Conservation (phyloP, 2,888 invertebrate genomes). For the Ommatoiulus sabulosus region DNA sequence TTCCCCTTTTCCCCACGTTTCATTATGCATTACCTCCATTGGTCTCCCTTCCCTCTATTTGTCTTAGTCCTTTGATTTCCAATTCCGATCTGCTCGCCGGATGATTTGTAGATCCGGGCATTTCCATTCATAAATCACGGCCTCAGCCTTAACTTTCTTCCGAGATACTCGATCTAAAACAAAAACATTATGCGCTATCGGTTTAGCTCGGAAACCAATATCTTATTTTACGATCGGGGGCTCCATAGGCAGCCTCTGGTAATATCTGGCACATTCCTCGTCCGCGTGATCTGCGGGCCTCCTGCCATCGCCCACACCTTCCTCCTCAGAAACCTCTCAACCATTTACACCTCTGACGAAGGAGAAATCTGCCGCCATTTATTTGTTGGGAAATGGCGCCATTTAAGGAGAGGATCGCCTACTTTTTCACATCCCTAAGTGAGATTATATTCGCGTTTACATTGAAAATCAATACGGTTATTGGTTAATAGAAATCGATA, state of each 20-base stretch:
- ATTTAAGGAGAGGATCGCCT: conserved; percentile 27
- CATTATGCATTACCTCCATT: conserved; percentile 33
- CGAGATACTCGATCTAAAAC: conserved; percentile 36
- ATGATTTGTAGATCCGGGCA: conserved; percentile 32
- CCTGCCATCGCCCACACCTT: not conserved
- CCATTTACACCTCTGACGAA: conserved; percentile 22
- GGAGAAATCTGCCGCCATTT: not conserved
- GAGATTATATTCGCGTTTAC: conserved; percentile 45
- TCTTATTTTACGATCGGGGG: conserved; percentile 35
- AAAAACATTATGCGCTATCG: conserved; percentile 47
- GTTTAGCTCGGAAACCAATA: conserved; percentile 39
- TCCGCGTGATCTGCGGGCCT: not conserved
- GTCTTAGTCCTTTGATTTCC: conserved; percentile 46
- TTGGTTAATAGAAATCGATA: conserved; percentile 36
- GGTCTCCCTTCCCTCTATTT: conserved; percentile 4
- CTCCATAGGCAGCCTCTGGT: conserved; percentile 22
- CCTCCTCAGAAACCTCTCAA: not conserved
- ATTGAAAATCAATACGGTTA: conserved; percentile 22
- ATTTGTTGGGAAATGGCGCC: conserved; percentile 44
- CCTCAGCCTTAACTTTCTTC: conserved; percentile 29
- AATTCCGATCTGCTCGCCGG: not conserved
- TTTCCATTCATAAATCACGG: conserved; percentile 41
- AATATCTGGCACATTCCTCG: conserved; percentile 37
- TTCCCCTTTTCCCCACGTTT: conserved; percentile 32
- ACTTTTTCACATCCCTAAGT: conserved; percentile 43